These are phyloP conservation scores for Diplodus sargus DNA, from an alignment of 2,797 vertebrate genomes.

Conservation along the genomic window DNA sequence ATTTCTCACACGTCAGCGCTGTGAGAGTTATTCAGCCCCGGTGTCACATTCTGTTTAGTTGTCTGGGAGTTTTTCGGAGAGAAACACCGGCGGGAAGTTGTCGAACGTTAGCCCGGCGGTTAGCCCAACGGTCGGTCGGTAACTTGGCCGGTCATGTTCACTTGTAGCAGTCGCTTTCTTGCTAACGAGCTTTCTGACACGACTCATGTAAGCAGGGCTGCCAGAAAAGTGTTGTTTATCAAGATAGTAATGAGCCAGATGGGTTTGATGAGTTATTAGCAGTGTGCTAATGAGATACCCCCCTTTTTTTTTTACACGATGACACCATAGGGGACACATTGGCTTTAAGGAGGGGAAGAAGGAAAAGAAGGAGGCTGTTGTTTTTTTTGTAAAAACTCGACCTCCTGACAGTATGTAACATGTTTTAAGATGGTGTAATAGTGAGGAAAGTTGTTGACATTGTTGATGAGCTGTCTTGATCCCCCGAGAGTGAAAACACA, in stretches of 20 bases:
- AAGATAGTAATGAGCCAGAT: background rate
- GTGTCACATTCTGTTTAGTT: background rate
- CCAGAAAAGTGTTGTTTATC: background rate
- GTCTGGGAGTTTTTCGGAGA: background rate
- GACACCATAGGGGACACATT: background rate
- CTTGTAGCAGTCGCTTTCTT: background rate
- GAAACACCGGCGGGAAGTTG: background rate
- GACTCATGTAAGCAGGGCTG: background rate
- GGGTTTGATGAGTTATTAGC: background rate
- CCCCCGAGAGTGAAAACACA: background rate
- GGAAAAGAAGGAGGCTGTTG: too few species aligned
- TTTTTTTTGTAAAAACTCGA: background rate
- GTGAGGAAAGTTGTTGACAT: background rate
- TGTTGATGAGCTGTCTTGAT: background rate
- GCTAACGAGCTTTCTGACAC: background rate
- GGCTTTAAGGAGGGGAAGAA: background rate
- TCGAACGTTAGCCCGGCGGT: slow-evolving; percentile 32
- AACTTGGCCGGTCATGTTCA: slow-evolving; percentile 2
- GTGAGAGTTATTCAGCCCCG: accelerated
- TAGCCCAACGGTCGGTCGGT: background rate
- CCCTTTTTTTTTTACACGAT: background rate
- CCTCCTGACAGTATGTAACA: background rate
- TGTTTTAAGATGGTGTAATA: too few species aligned
- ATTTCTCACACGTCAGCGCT: accelerated
- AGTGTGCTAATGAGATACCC: background rate